phyloP scores from a whole-genome alignment of 2,113 vertebrate species.

The Tychaedon coryphoeus region DNA sequence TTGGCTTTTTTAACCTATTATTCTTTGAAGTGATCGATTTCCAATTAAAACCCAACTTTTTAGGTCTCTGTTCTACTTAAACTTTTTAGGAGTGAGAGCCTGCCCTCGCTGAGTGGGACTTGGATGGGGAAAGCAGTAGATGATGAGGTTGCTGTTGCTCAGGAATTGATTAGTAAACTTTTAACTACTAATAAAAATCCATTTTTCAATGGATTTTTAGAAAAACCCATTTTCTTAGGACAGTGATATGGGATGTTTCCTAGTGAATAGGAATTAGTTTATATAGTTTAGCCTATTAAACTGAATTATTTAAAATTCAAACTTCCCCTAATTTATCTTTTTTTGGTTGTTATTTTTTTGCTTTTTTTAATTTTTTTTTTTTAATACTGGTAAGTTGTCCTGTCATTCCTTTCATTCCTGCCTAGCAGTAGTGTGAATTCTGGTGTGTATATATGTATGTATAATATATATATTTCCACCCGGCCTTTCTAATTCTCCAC shows the following conservation, averaged over 20 bases:
- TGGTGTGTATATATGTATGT: slow-evolving; percentile 66
- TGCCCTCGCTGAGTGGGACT: slow-evolving; percentile 22
- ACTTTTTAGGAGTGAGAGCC: slow-evolving; percentile 2
- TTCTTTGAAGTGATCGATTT: not conserved
- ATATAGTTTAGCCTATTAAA: slow-evolving; percentile 56
- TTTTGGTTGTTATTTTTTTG: not conserved
- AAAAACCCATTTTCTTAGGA: slow-evolving; percentile 51
- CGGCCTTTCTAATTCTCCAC: slow-evolving; percentile 55
- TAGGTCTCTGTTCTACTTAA: slow-evolving; percentile 27
- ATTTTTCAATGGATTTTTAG: slow-evolving; percentile 50
- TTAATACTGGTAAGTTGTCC: not conserved
- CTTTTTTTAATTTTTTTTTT: not conserved
- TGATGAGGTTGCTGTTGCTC: slow-evolving; percentile 64
- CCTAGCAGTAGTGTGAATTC: slow-evolving; percentile 40
- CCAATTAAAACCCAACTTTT: not conserved
- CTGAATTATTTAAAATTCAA: slow-evolving; percentile 65
- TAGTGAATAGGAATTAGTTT: slow-evolving; percentile 61
- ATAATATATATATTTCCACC: slow-evolving; percentile 70
- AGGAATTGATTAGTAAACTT: slow-evolving; percentile 68
- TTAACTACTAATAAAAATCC: slow-evolving; percentile 66
- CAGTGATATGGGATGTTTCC: slow-evolving; percentile 60
- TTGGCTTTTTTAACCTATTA: not conserved
- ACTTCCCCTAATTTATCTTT: slow-evolving; percentile 52
- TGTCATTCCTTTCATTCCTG: slow-evolving; percentile 16
- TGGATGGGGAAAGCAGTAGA: slow-evolving; percentile 22